Evolutionary conservation across 2,113 vertebrate species (phyloP).

Genomic region (Antechinus stuartii): DNA sequence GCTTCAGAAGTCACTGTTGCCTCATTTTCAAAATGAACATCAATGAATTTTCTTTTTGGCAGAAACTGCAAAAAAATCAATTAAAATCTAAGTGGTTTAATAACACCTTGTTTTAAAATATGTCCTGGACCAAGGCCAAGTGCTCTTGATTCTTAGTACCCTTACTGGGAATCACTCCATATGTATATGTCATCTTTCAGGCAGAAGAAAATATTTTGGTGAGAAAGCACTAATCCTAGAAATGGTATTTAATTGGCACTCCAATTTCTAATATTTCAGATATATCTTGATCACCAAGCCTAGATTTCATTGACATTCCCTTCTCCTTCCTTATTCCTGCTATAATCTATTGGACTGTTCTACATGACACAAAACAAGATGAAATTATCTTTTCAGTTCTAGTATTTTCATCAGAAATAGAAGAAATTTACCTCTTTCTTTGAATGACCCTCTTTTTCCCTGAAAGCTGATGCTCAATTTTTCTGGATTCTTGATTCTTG

Average conservation of each 20-base stretch:
- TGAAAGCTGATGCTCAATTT: too few relatives aligned
- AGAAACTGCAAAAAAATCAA: conserved; percentile 71
- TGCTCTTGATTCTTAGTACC: not conserved
- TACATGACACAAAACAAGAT: not conserved
- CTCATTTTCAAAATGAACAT: conserved; percentile 75
- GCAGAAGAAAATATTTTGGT: accelerated
- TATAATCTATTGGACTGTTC: not conserved
- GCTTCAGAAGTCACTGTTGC: conserved; percentile 77
- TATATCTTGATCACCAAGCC: not conserved
- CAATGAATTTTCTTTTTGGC: conserved; percentile 58
- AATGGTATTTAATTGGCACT: not conserved
- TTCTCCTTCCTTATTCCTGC: not conserved
- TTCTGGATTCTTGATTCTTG: too few relatives aligned
- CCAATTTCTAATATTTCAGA: not conserved
- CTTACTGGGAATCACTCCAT: not conserved
- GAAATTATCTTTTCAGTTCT: too few relatives aligned
- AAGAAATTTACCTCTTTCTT: too few relatives aligned
- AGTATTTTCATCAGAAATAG: too few relatives aligned
- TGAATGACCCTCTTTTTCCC: too few relatives aligned
- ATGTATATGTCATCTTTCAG: not conserved
- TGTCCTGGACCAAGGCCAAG: conserved; percentile 36
- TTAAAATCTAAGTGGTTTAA: conserved; percentile 73
- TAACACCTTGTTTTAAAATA: conserved; percentile 70
- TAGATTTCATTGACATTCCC: not conserved
- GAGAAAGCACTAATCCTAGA: accelerated